Evolutionary conservation across 2,113 vertebrate genomes (phyloP), one percentile per base, ranked within the genome.

Genomic region (Myotis brandtii): DNA sequence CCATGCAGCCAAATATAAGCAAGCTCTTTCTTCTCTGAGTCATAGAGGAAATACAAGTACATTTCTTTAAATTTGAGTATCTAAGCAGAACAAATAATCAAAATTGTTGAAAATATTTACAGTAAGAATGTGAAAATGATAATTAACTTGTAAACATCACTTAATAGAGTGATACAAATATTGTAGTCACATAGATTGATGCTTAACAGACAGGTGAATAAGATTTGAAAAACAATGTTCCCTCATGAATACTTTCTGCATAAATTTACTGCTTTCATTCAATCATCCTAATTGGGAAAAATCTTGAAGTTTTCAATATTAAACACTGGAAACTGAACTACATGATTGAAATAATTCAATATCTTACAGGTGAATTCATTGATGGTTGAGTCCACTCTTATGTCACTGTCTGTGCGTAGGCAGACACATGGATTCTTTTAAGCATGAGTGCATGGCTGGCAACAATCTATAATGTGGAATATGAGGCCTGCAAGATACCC

Each of bases 51-150:
- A 81, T 12, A 9, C 40, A 40, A 9, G 43, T 30, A 50, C 0
- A 0, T 77, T 83, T 90, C 25, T 48, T 64, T 75, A 86, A 86
- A n/a, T 72, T 70, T 87, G 76, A 89, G 11, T 30, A 87, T 34
- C 32, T 20, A 84, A 11, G 40, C 11, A 76, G 14, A 96, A 72
- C 7, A 32, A 77, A 56, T 40, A 64, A 56, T 64, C 21, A 89
- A 34, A 91, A 64, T 76, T 37, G 6, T 48, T 80, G 54, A 93
- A 95, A 93, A 75, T 79, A 79, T 75, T 94, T 82, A 64, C 2
- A 91, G 14, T 16, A 62, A 64, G 30, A 50, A 70, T 84, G 17
- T 11, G 1, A 85, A 92, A 21, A 79, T 62, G 9, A 72, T 83
- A 75, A 23, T 91, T 85, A 56, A n/a, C 32, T 92, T 93, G 6